phyloP scores from a whole-genome alignment of 2,888 invertebrate genomes.

The Ormyrus labotus region DNA sequence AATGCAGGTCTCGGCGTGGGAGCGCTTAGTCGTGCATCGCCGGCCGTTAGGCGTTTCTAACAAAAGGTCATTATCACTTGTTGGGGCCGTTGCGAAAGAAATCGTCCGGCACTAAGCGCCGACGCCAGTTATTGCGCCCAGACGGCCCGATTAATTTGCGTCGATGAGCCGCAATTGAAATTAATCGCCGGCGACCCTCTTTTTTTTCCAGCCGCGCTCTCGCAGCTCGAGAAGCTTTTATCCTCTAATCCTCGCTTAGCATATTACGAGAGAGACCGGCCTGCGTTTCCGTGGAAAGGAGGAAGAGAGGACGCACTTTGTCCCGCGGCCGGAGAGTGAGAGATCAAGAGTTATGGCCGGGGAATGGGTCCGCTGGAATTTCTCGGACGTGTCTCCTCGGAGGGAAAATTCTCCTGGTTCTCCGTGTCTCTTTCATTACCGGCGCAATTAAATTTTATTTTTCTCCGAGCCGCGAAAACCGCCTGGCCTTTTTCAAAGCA shows the following conservation, averaged over 20 bases:
- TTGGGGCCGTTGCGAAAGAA: slow-evolving; percentile 19
- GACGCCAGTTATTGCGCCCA: neutral
- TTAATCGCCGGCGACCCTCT: slow-evolving; percentile 43
- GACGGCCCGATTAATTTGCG: slow-evolving; percentile 53
- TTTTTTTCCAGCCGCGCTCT: neutral
- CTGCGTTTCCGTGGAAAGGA: slow-evolving; percentile 8
- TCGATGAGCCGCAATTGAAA: slow-evolving; percentile 53
- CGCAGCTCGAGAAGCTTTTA: no score
- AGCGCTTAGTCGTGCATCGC: slow-evolving; percentile 17
- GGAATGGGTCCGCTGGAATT: slow-evolving; percentile 57
- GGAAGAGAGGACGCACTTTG: slow-evolving; percentile 20
- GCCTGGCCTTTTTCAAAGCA: neutral
- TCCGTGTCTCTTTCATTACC: slow-evolving; percentile 56
- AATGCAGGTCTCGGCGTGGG: slow-evolving; percentile 46
- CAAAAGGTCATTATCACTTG: slow-evolving; percentile 47
- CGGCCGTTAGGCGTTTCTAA: neutral
- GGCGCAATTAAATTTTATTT: slow-evolving; percentile 57
- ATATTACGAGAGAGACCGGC: neutral
- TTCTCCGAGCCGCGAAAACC: neutral
- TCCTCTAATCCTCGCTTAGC: slow-evolving; percentile 4
- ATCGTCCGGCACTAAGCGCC: slow-evolving; percentile 11
- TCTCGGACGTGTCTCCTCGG: slow-evolving; percentile 53
- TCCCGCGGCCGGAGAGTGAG: slow-evolving; percentile 17
- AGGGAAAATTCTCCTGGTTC: slow-evolving; percentile 3
- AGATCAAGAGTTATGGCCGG: slow-evolving; percentile 55